Base-by-base conservation (phyloP, 2,797 vertebrate genomes). In the Pterois miles region DNA sequence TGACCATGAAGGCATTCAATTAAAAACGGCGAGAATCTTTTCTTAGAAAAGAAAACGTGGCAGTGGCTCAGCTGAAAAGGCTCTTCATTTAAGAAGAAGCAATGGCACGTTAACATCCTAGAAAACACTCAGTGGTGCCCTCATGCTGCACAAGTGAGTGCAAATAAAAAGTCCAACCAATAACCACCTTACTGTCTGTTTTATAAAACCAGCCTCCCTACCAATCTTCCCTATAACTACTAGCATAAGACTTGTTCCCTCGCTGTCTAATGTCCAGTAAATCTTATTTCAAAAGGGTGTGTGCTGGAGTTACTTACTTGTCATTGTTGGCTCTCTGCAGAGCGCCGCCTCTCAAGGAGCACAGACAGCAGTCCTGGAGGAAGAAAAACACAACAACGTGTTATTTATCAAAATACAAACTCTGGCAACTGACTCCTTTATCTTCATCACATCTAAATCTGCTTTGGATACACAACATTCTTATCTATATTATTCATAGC, bases 321-420 rank as follows among this genome's bases (percentile, higher is more conserved):
- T 98, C 95, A 65, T 97, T 97, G 80, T 99, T 99, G 78, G 98
- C 97, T 92, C 95, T 97, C 92, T 99, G 98, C 74, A 99, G 91
- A 0, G 98, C 98, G 70, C 98, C 98, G 57, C 98, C 98, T 88
- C 98, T 95, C 74, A 99, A 90, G 0, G 97, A 97, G 88, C 98
- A 99, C 82, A 99, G 95, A 88, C 98, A 99, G 91, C 98, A 99
- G 88, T 98, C 97, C 98, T 99, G 86, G 20, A 68, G 76, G 46
- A 76, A 54, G 34, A 80, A 56, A 71, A 58, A 76, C 29, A 29
- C 4, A 77, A 43, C 48, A 23, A 48, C 11, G 20, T 13, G 8
- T 60, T 43, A 13, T 11, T 29, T n/a, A 18, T 6, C 4, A 27
- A 63, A 31, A 50, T 10, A 33, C 5, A 0, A 33, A 46, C 40